phyloP scores from a whole-genome alignment of 2,797 vertebrate species.

The Oryzias sinensis region DNA sequence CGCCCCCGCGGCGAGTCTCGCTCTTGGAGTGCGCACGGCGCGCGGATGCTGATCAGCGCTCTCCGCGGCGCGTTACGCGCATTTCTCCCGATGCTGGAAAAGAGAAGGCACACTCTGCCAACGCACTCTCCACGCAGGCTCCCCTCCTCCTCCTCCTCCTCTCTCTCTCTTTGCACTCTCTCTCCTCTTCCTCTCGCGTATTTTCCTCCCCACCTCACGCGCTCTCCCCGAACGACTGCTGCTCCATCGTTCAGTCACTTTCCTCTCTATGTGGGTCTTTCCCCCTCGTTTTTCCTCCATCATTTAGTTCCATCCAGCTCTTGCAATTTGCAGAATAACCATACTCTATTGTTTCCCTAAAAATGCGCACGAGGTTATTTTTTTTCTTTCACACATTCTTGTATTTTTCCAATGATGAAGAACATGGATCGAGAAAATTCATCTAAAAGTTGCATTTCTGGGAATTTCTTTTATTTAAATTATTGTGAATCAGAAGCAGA shows the following conservation, averaged over 20 bases:
- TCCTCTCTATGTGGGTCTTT: conserved; percentile 1
- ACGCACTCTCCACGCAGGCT: conserved; percentile 14
- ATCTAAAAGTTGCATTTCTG: no score
- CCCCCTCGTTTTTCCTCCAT: conserved; percentile 1
- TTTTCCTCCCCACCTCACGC: conserved; percentile 13
- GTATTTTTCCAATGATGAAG: no score
- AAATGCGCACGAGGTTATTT: no score
- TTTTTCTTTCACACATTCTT: no score
- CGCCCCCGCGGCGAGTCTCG: conserved; percentile 29
- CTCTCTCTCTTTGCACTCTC: no score
- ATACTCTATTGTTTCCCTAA: not conserved
- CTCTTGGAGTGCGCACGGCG: conserved; percentile 40
- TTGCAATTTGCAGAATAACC: conserved; percentile 45
- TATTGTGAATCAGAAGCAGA: no score
- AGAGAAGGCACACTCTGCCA: conserved; percentile 56
- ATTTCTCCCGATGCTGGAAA: conserved; percentile 63
- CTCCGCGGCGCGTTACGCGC: conserved; percentile 68
- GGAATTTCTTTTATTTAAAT: no score
- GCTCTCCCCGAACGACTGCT: not conserved
- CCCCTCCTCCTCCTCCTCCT: no score
- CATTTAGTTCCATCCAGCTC: conserved; percentile 36
- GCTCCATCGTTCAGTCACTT: conserved; percentile 14
- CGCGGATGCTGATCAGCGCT: conserved; percentile 60
- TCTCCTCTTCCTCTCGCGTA: no score
- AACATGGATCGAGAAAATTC: no score